These are phyloP conservation scores for Emberiza fucata DNA, from an alignment of 2,113 vertebrate species.

Conservation along the genomic window DNA sequence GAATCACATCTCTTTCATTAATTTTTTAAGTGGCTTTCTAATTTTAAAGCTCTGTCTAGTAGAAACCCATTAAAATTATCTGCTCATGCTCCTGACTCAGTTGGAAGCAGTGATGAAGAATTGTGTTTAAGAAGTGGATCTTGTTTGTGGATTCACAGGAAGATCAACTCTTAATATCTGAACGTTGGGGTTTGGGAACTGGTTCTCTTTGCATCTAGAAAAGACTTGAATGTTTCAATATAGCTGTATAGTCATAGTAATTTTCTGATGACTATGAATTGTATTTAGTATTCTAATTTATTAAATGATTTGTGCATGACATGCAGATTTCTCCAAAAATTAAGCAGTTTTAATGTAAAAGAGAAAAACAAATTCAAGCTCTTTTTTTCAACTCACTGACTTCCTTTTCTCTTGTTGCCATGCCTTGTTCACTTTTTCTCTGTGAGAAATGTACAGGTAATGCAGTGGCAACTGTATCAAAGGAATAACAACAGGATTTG, in stretches of 20 bases:
- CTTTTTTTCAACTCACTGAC: not conserved
- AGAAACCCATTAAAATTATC: not conserved
- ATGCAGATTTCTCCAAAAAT: not conserved
- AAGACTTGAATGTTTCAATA: not conserved
- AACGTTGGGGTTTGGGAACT: not conserved
- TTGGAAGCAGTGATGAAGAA: not conserved
- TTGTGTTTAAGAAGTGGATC: not conserved
- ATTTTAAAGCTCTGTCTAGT: slow-evolving; percentile 8
- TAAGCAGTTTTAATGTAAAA: not conserved
- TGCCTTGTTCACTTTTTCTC: not conserved
- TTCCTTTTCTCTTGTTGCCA: not conserved
- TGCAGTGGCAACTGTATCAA: not conserved
- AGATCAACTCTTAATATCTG: not conserved
- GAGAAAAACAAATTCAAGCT: not conserved
- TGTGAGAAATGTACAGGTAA: not conserved
- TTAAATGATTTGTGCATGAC: not conserved
- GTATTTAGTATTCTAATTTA: not conserved
- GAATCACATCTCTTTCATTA: not conserved
- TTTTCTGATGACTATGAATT: not conserved
- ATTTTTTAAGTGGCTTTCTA: slow-evolving; percentile 33
- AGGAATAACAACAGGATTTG: not conserved
- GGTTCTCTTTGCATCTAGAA: not conserved
- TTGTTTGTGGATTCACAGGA: not conserved
- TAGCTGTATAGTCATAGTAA: not conserved
- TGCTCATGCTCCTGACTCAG: not conserved